Percentiles rank a stretch among this genome's conserved stretches.
These are phyloP conservation scores for Astreopora myriophthalma DNA, from an alignment of 64 coral and sea anemone genomes.

Conservation along the genomic window DNA sequence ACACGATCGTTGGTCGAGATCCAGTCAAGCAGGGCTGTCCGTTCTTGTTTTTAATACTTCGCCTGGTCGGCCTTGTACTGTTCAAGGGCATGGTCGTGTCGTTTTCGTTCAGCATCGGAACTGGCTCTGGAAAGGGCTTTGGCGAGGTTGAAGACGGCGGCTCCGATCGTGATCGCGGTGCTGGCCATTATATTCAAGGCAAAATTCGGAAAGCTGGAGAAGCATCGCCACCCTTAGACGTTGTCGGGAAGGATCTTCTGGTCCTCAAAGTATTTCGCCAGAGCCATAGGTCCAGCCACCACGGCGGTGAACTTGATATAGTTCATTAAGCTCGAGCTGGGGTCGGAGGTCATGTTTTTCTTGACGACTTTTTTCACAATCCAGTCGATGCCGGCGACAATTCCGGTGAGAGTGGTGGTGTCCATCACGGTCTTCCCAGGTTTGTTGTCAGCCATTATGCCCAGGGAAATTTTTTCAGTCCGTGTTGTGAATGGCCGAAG, in stretches of 20 bases:
- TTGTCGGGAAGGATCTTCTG: not conserved
- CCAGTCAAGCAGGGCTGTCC: constrained; percentile 45
- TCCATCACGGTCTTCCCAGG: constrained; percentile 3
- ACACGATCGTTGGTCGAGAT: not conserved
- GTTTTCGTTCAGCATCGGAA: not conserved
- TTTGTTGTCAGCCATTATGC: constrained; percentile 39
- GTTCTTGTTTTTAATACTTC: not conserved
- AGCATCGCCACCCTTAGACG: no score
- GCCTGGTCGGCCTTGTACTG: constrained; percentile 17
- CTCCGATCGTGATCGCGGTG: constrained; percentile 33
- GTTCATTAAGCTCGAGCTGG: not conserved
- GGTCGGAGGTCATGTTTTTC: not conserved
- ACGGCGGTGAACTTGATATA: constrained; percentile 13
- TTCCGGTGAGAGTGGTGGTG: not conserved
- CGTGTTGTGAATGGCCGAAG: no score
- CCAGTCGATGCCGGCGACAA: constrained; percentile 16
- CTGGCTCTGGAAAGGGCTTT: not conserved
- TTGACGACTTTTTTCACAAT: not conserved
- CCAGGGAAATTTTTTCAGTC: no score
- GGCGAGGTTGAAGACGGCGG: constrained; percentile 44
- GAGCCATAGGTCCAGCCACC: not conserved
- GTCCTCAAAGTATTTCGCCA: not conserved
- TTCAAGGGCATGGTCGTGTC: constrained; percentile 50
- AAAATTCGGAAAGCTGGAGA: no score
- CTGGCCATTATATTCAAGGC: constrained; percentile 3